Evolutionary conservation across 1,140 invertebrate genomes (phyloP).

Genomic region (Hylyphantes graminicola): DNA sequence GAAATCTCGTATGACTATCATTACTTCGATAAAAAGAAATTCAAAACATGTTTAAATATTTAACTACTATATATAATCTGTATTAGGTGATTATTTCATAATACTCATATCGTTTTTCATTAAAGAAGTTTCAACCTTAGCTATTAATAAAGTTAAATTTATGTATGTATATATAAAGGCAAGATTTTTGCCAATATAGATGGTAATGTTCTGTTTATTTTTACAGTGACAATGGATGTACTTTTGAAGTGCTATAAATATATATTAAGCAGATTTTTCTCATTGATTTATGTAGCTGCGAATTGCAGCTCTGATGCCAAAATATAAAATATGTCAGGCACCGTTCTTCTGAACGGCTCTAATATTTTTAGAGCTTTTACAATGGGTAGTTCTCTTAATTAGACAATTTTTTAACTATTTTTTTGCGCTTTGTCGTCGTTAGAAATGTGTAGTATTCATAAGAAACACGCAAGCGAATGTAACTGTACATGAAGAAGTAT

Average conservation of each 20-base stretch:
- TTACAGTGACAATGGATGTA: neutral
- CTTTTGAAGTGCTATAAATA: neutral
- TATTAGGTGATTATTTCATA: too few species aligned
- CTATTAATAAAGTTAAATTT: too few species aligned
- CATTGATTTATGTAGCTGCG: conserved; percentile 2
- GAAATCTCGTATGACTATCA: neutral
- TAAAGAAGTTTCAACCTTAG: too few species aligned
- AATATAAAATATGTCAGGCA: neutral
- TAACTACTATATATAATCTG: too few species aligned
- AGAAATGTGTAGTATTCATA: neutral
- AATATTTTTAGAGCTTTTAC: conserved; percentile 52
- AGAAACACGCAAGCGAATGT: conserved; percentile 2
- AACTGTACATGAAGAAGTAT: conserved; percentile 11
- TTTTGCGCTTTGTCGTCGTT: conserved; percentile 34
- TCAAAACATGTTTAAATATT: too few species aligned
- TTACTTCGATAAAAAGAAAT: too few species aligned
- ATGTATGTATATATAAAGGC: too few species aligned
- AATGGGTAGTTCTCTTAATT: conserved; percentile 3
- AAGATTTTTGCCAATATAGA: too few species aligned
- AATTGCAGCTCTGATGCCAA: conserved; percentile 20
- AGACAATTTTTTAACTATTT: conserved; percentile 26
- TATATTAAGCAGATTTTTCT: neutral
- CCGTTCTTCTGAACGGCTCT: conserved; percentile 5
- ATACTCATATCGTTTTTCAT: too few species aligned
- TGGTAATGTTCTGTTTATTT: too few species aligned